Percentiles rank a stretch among this genome's conserved stretches.
Evolutionary conservation across 1,140 invertebrate species (phyloP).

Genomic region (Ganaspis sp.): DNA sequence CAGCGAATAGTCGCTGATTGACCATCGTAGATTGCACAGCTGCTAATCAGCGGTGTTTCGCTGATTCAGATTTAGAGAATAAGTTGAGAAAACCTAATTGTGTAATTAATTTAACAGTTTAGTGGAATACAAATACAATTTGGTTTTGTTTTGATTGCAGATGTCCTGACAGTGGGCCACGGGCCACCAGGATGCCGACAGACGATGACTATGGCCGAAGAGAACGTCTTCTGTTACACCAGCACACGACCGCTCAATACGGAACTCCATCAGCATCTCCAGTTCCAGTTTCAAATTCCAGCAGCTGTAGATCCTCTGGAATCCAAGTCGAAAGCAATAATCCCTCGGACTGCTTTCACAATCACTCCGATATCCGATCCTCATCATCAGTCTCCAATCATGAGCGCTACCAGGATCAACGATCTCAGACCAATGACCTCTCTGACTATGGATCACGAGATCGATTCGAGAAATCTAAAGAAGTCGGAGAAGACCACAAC

Average conservation of each 20-base stretch:
- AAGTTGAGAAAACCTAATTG: no score
- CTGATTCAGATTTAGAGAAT: no score
- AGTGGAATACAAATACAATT: no score
- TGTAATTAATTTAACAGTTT: no score
- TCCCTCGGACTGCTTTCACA: constrained; percentile 61
- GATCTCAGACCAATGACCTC: constrained; percentile 41
- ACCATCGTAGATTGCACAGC: no score
- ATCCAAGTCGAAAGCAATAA: constrained; percentile 55
- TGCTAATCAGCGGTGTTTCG: no score
- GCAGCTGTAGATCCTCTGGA: constrained; percentile 49
- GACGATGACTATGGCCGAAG: constrained; percentile 77
- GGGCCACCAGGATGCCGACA: constrained; percentile 77
- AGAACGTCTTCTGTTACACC: constrained; percentile 76
- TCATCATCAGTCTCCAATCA: constrained; percentile 37
- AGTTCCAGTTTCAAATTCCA: constrained; percentile 57
- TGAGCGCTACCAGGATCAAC: constrained; percentile 47
- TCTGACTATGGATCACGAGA: constrained; percentile 46
- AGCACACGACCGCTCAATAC: constrained; percentile 69
- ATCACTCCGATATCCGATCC: constrained; percentile 49
- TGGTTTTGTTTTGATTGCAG: constrained; percentile 54
- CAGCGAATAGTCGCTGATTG: no score
- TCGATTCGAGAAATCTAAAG: constrained; percentile 53
- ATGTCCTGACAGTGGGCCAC: constrained; percentile 77
- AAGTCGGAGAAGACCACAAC: constrained; percentile 46
- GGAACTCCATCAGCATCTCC: constrained; percentile 60